Percentiles rank a stretch among this genome's conserved stretches.
Evolutionary conservation across 2,888 invertebrate species (phyloP).

Genomic region (Netelia fuscicornis): DNA sequence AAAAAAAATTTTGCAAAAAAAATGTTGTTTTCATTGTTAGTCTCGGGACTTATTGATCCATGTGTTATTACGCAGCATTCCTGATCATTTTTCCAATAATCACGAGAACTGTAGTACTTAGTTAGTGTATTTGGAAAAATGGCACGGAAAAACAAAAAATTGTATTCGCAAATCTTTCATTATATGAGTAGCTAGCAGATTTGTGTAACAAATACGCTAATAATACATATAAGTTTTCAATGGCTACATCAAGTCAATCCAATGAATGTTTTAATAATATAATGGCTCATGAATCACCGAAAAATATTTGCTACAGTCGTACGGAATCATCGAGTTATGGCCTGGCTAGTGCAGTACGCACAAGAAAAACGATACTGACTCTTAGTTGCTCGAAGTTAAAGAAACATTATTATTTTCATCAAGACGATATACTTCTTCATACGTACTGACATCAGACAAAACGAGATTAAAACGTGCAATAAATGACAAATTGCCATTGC

Average conservation of each 20-base stretch:
- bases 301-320: conserved; percentile 43
- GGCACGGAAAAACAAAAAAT: conserved; percentile 42
- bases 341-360: neutral
- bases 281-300: conserved; percentile 52
- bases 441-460: too few species aligned
- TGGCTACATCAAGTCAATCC: conserved; percentile 62
- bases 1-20: too few species aligned
- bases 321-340: neutral
- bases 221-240: conserved; percentile 51
- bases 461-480: too few species aligned
- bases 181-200: conserved; percentile 43
- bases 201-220: conserved; percentile 29
- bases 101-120: conserved; percentile 64
- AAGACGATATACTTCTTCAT: too few species aligned
- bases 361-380: conserved; percentile 65
- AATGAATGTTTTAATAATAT: conserved; percentile 66
- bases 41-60: too few species aligned
- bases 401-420: conserved; percentile 55
- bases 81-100: conserved; percentile 57
- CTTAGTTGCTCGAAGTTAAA: conserved; percentile 38
- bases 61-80: conserved; percentile 44
- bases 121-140: conserved; percentile 28
- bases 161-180: neutral
- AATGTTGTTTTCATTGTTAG: too few species aligned
- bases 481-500: neutral